Evolutionary conservation across 1,140 invertebrate species (phyloP).

Genomic region (Penaeus vannamei): DNA sequence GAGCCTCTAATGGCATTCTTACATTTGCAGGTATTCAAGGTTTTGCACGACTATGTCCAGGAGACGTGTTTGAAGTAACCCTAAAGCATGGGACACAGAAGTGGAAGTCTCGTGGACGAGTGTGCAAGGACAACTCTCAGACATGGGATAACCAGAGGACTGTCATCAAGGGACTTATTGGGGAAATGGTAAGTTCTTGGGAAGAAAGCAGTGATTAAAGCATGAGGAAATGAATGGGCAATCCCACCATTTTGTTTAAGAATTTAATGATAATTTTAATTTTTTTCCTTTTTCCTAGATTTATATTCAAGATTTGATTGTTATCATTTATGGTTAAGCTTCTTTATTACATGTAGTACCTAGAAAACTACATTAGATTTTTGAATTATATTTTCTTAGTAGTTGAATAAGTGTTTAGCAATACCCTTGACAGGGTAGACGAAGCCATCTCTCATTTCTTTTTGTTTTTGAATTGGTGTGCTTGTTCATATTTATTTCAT

Average conservation of each 20-base stretch:
- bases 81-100: constrained; percentile 78
- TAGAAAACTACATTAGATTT: too few species aligned
- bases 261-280: too few species aligned
- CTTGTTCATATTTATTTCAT: constrained; percentile 1
- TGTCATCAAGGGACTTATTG: constrained; percentile 75
- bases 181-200: constrained; percentile 71
- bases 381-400: neutral
- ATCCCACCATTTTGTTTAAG: too few species aligned
- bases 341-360: too few species aligned
- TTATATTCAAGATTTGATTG: too few species aligned
- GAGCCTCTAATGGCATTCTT: neutral
- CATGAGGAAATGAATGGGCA: too few species aligned
- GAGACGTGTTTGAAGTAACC: constrained; percentile 78
- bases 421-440: too few species aligned
- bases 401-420: neutral
- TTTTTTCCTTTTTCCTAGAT: too few species aligned
- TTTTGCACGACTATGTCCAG: constrained; percentile 77
- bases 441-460: neutral
- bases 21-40: constrained; percentile 75
- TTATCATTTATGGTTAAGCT: too few species aligned
- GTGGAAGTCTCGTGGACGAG: constrained; percentile 77
- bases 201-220: too few species aligned
- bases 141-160: constrained; percentile 75
- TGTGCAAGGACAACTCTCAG: constrained; percentile 76
- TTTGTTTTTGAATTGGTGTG: neutral